Evolutionary conservation across 2,113 vertebrate species (phyloP).

Genomic region (Malurus elegans): DNA sequence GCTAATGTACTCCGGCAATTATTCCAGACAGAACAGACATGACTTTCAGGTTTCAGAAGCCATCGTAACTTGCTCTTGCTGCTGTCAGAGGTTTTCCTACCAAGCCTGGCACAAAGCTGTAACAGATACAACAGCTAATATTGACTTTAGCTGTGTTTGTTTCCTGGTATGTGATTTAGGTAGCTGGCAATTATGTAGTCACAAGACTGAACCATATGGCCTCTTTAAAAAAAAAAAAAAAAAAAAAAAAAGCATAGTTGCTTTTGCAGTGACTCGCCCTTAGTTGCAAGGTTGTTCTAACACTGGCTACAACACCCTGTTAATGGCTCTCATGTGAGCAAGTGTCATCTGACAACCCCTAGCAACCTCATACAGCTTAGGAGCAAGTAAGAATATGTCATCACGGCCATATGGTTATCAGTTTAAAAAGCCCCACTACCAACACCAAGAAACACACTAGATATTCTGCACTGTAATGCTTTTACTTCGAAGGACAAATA

Average conservation of each 20-base stretch:
- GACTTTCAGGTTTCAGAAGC: conserved; percentile 33
- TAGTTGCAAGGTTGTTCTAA: conserved; percentile 75
- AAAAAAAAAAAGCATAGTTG: conserved; percentile 43
- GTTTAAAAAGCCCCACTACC: not conserved
- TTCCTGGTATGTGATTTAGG: conserved; percentile 62
- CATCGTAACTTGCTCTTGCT: conserved; percentile 27
- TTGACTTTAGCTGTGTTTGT: conserved; percentile 66
- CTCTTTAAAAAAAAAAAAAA: conserved; percentile 42
- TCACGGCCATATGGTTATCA: conserved; percentile 44
- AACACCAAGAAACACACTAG: not conserved
- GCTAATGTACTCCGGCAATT: not conserved
- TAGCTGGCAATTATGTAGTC: conserved; percentile 73
- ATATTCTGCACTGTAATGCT: not conserved
- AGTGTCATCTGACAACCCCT: conserved; percentile 77
- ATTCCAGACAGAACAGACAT: not conserved
- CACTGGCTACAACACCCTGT: conserved; percentile 75
- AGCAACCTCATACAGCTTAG: conserved; percentile 65
- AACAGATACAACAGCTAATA: conserved; percentile 67
- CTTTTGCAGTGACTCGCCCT: conserved; percentile 68
- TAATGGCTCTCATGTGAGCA: conserved; percentile 79
- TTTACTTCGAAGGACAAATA: not conserved
- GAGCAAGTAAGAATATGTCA: conserved; percentile 52
- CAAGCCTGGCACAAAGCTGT: conserved; percentile 11
- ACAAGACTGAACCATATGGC: conserved; percentile 76
- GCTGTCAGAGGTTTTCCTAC: conserved; percentile 24